Conservation (phyloP, 1,140 invertebrate species). For the Neodiprion lecontei region DNA sequence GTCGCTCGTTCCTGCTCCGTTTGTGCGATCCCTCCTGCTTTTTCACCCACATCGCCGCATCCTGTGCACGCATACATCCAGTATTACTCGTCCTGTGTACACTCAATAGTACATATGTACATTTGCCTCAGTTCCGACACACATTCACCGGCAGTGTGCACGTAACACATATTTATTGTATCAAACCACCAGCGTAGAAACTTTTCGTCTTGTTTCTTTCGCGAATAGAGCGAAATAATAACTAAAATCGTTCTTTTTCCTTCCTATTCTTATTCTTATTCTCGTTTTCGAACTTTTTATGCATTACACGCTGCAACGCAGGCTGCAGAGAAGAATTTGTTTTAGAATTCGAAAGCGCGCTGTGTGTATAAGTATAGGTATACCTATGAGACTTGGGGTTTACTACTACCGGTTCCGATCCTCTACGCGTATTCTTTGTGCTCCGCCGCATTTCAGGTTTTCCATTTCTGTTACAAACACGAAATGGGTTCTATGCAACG, state of each 20-base stretch:
- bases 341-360: no score
- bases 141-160: no score
- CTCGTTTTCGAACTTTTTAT: not conserved
- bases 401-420: not conserved
- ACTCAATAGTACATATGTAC: not conserved
- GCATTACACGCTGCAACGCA: no score
- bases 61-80: not conserved
- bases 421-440: not conserved
- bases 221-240: not conserved
- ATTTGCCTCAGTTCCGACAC: not conserved
- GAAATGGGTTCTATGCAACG: not conserved
- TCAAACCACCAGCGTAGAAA: no score
- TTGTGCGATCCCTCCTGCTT: not conserved
- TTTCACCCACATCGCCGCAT: not conserved
- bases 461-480: not conserved
- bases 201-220: no score
- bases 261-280: no score
- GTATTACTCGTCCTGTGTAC: not conserved
- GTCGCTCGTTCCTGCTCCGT: not conserved
- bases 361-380: not conserved
- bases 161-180: no score
- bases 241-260: not conserved
- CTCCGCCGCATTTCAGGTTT: not conserved
- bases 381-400: not conserved
- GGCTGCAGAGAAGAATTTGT: no score